These are phyloP conservation scores for Paratrypauchen microcephalus DNA, from an alignment of 2,797 vertebrate genomes.

Conservation along the genomic window DNA sequence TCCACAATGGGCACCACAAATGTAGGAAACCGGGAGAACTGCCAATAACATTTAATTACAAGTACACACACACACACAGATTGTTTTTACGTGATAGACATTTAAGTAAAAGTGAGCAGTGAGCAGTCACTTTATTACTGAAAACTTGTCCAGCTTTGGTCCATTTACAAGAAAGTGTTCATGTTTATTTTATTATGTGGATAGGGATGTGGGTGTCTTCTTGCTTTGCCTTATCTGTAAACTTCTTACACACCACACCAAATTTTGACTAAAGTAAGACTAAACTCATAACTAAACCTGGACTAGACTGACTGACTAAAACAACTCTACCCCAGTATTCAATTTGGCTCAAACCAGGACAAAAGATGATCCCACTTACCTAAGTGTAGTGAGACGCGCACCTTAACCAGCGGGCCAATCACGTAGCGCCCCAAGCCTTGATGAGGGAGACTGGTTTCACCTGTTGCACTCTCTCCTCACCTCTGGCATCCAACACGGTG, in stretches of 20 bases:
- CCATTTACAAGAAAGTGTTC: neutral
- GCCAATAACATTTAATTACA: no score
- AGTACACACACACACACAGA: no score
- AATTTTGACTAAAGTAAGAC: neutral
- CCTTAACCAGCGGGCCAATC: no score
- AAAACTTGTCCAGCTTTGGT: neutral
- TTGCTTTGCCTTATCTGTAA: neutral
- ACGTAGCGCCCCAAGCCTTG: no score
- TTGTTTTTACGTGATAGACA: no score
- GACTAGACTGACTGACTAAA: neutral
- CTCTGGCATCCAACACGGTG: no score
- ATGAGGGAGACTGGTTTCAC: no score
- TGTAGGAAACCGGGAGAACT: no score
- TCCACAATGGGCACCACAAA: no score
- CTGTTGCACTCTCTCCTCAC: no score
- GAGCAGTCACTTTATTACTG: neutral
- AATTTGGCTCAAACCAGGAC: neutral
- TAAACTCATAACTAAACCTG: no score
- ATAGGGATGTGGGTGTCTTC: neutral
- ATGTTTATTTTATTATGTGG: neutral
- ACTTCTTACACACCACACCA: neutral
- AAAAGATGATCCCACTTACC: constrained; percentile 42
- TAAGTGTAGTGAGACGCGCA: no score
- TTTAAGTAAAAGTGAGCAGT: neutral
- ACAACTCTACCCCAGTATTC: neutral